A percentile compares a stretch with the other conserved stretches of the same genome.
Conservation (phyloP, 2,113 vertebrate species). For the Sylvilagus bachmani region DNA sequence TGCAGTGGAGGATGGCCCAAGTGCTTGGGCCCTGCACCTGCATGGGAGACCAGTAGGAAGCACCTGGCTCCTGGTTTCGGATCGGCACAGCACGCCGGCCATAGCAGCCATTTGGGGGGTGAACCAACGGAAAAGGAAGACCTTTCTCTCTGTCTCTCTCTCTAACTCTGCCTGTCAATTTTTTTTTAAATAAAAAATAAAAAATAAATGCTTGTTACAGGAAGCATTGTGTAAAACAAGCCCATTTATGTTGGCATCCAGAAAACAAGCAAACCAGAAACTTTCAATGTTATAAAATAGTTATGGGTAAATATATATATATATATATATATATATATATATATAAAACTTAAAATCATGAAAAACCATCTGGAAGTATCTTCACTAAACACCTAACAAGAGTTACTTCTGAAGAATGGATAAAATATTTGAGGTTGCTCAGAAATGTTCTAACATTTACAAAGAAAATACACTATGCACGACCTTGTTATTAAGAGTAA, state of each 20-base stretch:
- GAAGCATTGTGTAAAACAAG: neutral
- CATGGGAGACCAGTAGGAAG: too few relatives aligned
- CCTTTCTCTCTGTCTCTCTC: too few relatives aligned
- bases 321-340: neutral
- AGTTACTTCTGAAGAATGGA: neutral
- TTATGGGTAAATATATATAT: neutral
- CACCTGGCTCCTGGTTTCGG: too few relatives aligned
- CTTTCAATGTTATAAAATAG: neutral
- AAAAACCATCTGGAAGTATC: neutral
- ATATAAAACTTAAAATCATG: constrained; percentile 16
- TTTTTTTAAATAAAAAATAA: too few relatives aligned
- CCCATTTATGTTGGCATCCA: neutral
- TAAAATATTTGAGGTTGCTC: neutral
- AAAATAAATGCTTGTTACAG: constrained; percentile 4
- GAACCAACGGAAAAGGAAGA: too few relatives aligned
- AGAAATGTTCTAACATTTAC: neutral
- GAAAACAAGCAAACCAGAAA: neutral
- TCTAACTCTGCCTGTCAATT: too few relatives aligned
- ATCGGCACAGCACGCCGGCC: too few relatives aligned
- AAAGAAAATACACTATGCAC: neutral
- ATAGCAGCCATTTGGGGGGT: too few relatives aligned
- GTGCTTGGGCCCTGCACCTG: too few relatives aligned
- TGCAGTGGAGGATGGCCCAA: too few relatives aligned
- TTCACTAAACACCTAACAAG: neutral
- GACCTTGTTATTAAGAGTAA: constrained; percentile 31